Evolutionary conservation across 2,797 vertebrate species (phyloP).

Genomic region (Alfaro cultratus): DNA sequence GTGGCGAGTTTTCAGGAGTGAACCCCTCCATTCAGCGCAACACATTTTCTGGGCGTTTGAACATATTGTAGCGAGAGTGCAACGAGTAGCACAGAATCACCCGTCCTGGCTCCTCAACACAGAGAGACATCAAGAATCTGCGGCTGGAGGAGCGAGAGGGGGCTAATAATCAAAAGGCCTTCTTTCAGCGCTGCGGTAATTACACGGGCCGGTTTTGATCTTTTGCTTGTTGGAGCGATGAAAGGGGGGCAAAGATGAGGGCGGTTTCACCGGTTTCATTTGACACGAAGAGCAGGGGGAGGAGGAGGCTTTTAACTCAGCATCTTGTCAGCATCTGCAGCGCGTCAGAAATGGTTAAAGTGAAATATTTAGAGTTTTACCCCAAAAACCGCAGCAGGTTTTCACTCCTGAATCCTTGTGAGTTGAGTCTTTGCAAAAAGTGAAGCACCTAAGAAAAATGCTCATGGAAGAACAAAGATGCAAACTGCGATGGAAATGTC

Average conservation of each 20-base stretch:
- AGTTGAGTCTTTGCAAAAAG: not conserved
- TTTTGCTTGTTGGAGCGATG: constrained; percentile 72
- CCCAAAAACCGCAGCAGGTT: not conserved
- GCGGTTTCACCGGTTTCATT: constrained; percentile 62
- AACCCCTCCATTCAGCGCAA: constrained; percentile 87
- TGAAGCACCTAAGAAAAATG: not conserved
- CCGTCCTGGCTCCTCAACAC: constrained; percentile 68
- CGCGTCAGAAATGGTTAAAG: constrained; percentile 47
- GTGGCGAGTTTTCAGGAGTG: constrained; percentile 70
- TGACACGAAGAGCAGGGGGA: constrained; percentile 10
- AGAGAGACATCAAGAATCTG: constrained; percentile 72
- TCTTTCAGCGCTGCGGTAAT: constrained; percentile 68
- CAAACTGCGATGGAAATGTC: not conserved
- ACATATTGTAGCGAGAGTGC: constrained; percentile 88
- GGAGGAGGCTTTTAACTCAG: constrained; percentile 46
- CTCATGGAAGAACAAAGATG: not conserved
- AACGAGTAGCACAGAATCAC: constrained; percentile 76
- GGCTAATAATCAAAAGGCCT: constrained; percentile 72
- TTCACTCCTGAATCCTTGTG: not conserved
- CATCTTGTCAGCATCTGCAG: constrained; percentile 42
- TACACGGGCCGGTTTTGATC: constrained; percentile 78
- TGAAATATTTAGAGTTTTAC: not conserved
- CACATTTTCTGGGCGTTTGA: constrained; percentile 98
- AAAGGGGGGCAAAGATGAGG: constrained; percentile 59
- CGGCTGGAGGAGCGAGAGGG: constrained; percentile 53